Evolutionary conservation across 2,797 vertebrate species (phyloP).

Genomic region (Eupleurogrammus muticus): DNA sequence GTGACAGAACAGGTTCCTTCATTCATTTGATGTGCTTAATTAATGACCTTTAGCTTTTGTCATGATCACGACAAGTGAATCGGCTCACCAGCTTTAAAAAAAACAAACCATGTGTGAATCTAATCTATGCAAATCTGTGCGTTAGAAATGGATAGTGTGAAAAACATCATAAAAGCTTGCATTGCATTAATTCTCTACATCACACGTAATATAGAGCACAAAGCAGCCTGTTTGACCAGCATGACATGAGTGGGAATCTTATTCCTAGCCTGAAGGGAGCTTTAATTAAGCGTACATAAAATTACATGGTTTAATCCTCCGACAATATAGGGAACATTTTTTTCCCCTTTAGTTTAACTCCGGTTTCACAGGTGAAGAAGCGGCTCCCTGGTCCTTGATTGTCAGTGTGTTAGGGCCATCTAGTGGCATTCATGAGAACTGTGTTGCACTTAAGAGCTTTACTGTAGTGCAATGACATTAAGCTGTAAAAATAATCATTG

Average conservation of each 20-base stretch:
- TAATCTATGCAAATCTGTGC: constrained; percentile 14
- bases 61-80: too few relatives aligned
- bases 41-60: constrained; percentile 1
- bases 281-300: constrained; percentile 16
- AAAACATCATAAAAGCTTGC: background rate
- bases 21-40: constrained; percentile 16
- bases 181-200: background rate
- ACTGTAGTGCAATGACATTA: background rate
- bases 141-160: background rate
- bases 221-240: background rate
- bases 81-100: background rate
- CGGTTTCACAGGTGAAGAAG: constrained; percentile 7
- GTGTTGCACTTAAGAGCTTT: background rate
- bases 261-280: constrained; percentile 8
- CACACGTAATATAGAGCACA: background rate
- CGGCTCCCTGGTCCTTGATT: constrained; percentile 18
- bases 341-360: constrained; percentile 8
- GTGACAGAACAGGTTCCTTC: background rate
- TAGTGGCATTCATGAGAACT: constrained; percentile 66
- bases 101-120: background rate
- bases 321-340: constrained; percentile 27
- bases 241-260: constrained; percentile 16
- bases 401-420: constrained; percentile 72
- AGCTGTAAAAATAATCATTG: background rate
- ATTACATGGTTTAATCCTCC: constrained; percentile 41